These are phyloP conservation scores for Tenualosa ilisha DNA, from an alignment of 2,797 vertebrate genomes.

Conservation along the genomic window DNA sequence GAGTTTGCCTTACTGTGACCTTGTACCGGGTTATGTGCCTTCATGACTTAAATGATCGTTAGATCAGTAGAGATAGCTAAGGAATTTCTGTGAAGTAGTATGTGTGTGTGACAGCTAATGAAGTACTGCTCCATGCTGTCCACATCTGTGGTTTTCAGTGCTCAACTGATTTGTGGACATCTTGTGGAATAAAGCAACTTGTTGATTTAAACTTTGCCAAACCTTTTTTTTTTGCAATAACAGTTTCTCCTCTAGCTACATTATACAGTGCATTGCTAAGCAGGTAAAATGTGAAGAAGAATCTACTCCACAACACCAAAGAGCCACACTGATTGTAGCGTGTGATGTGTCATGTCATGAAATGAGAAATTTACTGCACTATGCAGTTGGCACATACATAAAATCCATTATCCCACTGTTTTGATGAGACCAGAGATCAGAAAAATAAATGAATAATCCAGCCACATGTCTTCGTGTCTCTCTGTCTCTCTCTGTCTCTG, in stretches of 20 bases:
- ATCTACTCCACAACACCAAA: neutral
- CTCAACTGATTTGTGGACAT: constrained; percentile 66
- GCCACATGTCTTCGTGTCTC: neutral
- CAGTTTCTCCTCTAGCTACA: neutral
- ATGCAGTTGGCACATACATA: neutral
- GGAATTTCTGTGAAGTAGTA: constrained; percentile 52
- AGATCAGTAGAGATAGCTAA: constrained; percentile 65
- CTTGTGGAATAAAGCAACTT: constrained; percentile 72
- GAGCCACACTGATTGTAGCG: neutral
- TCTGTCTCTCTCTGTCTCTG: neutral
- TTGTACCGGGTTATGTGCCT: constrained; percentile 80
- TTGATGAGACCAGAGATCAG: neutral
- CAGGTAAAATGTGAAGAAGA: neutral
- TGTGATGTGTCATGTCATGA: neutral
- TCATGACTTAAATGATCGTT: constrained; percentile 62
- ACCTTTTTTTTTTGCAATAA: constrained; percentile 22
- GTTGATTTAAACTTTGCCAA: constrained; percentile 57
- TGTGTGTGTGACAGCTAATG: constrained; percentile 55
- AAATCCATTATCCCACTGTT: neutral
- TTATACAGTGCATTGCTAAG: neutral
- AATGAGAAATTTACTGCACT: neutral
- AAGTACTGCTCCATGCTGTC: constrained; percentile 56
- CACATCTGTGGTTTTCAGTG: constrained; percentile 67
- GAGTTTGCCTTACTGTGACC: constrained; percentile 81
- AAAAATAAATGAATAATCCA: neutral